Evolutionary conservation across 2,888 invertebrate species (phyloP).

Genomic region (Formica aserva): DNA sequence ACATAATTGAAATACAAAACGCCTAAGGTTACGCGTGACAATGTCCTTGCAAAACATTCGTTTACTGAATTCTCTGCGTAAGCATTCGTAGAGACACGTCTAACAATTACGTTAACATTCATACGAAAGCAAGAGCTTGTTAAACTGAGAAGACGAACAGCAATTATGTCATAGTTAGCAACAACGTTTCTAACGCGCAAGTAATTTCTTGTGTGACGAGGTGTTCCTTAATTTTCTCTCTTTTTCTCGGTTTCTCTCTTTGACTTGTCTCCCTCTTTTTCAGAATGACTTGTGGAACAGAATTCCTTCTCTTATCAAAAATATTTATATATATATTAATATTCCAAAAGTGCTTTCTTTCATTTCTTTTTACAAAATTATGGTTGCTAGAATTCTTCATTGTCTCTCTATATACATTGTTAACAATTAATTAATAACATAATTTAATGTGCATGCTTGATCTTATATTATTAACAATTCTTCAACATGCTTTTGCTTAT

Average conservation of each 20-base stretch:
- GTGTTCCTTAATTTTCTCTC: slow-evolving; percentile 21
- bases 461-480: background rate
- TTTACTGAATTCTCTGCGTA: background rate
- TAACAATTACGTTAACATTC: slow-evolving; percentile 44
- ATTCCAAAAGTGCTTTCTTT: background rate
- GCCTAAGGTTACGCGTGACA: background rate
- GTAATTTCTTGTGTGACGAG: slow-evolving; percentile 36
- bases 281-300: background rate
- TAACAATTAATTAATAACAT: background rate
- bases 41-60: background rate
- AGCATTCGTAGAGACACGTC: slow-evolving; percentile 11
- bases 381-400: background rate
- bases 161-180: slow-evolving; percentile 32
- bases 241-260: background rate
- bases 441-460: background rate
- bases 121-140: slow-evolving; percentile 38
- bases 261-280: background rate
- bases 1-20: background rate
- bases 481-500: background rate
- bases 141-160: slow-evolving; percentile 33
- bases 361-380: background rate
- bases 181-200: slow-evolving; percentile 37
- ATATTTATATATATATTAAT: background rate
- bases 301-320: background rate
- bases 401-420: background rate